Evolutionary conservation across 2,113 vertebrate species (phyloP).

Genomic region (Mandrillus leucophaeus): DNA sequence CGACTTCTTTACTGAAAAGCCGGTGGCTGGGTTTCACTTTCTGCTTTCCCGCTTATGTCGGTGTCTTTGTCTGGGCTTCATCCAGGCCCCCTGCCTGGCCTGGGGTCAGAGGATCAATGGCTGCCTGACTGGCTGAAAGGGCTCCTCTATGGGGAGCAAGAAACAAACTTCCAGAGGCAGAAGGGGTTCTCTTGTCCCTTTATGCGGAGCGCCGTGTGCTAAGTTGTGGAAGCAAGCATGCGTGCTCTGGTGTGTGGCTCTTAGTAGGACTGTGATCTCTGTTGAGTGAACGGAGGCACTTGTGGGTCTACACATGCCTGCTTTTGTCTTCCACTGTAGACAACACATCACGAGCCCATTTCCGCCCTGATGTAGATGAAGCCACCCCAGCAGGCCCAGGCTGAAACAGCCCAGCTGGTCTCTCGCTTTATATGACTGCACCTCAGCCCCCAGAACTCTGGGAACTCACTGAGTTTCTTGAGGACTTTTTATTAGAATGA

Average conservation of each 20-base stretch:
- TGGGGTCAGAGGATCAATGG: conserved; percentile 51
- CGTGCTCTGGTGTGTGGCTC: background rate
- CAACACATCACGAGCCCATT: background rate
- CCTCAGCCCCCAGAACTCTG: background rate
- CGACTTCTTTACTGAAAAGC: conserved; percentile 1
- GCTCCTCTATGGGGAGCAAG: background rate
- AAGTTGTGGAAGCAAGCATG: background rate
- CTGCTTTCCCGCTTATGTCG: background rate
- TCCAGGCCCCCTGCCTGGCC: conserved; percentile 42
- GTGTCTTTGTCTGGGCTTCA: conserved; percentile 60
- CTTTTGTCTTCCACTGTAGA: background rate
- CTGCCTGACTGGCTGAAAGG: conserved; percentile 25
- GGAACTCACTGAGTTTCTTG: background rate
- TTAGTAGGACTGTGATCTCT: background rate
- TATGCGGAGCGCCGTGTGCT: background rate
- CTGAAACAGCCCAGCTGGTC: background rate
- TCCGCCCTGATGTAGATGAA: background rate
- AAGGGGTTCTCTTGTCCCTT: background rate
- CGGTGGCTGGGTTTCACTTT: conserved; percentile 46
- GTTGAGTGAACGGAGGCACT: background rate
- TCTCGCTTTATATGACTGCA: background rate
- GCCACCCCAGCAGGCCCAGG: background rate
- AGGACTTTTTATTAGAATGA: conserved; percentile 63
- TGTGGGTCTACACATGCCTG: background rate
- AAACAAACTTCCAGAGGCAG: background rate